A percentile compares a stretch with the other conserved stretches of the same genome.
Conservation (phyloP, 1,140 invertebrate genomes). For the Sipha flava region DNA sequence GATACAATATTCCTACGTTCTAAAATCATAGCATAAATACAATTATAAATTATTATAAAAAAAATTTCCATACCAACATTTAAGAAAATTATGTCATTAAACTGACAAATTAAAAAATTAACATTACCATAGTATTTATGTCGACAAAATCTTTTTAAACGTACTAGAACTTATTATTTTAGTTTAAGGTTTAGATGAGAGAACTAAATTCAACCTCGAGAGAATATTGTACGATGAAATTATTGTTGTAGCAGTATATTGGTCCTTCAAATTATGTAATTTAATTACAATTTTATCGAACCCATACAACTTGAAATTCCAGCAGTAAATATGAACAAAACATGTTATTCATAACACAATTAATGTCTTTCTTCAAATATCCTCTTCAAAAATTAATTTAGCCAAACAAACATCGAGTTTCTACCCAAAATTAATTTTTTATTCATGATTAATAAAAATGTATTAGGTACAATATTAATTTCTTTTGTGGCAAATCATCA, state of each 20-base stretch:
- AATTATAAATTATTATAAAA: too few relatives aligned
- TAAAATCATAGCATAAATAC: too few relatives aligned
- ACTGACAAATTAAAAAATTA: neutral
- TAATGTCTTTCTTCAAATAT: neutral
- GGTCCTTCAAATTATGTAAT: neutral
- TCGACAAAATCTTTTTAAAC: neutral
- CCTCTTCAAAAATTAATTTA: neutral
- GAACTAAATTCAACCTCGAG: neutral
- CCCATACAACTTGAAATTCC: neutral
- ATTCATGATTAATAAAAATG: too few relatives aligned
- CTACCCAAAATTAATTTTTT: neutral
- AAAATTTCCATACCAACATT: too few relatives aligned
- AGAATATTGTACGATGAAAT: neutral
- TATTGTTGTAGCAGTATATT: neutral
- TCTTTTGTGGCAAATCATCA: too few relatives aligned
- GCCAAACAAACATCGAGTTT: neutral
- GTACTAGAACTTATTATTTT: neutral
- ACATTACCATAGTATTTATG: neutral
- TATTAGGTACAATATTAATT: too few relatives aligned
- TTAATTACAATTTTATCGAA: conserved; percentile 16
- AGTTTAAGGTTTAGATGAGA: neutral
- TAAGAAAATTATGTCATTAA: neutral
- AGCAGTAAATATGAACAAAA: neutral
- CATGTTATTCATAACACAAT: neutral
- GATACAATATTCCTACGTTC: too few relatives aligned